These are phyloP conservation scores for Cynopterus brachyotis DNA, from an alignment of 2,113 vertebrate genomes.

Conservation along the genomic window DNA sequence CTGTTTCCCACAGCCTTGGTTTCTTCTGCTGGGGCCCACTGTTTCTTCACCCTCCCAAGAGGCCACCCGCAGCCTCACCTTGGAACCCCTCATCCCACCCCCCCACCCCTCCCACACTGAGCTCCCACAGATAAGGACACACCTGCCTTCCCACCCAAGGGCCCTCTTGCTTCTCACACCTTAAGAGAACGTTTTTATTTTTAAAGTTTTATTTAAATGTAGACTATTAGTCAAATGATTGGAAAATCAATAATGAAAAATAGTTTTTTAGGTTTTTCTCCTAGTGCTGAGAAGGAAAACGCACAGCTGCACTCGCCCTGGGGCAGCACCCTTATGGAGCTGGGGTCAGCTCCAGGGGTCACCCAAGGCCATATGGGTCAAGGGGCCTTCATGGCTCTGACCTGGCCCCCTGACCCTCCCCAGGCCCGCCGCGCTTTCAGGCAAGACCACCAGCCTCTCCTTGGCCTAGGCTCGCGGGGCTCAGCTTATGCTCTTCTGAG, in stretches of 20 bases:
- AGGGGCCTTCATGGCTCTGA: no score
- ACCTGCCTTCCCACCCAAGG: not conserved
- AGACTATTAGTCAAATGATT: constrained; percentile 73
- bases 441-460: not conserved
- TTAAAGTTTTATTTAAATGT: constrained; percentile 78
- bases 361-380: not conserved
- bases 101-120: no score
- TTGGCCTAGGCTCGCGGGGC: not conserved
- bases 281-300: constrained; percentile 4
- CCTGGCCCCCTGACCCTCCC: not conserved
- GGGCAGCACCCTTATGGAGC: not conserved
- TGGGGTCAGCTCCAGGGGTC: not conserved
- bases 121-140: not conserved
- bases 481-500: constrained; percentile 54
- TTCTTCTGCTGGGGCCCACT: not conserved
- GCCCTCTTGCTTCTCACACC: not conserved
- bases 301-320: constrained; percentile 28
- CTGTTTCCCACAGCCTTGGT: not conserved
- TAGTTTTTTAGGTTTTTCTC: constrained; percentile 71
- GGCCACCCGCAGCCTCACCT: not conserved
- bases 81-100: not conserved
- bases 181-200: not conserved
- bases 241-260: constrained; percentile 81
- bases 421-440: accelerated
- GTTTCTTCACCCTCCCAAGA: not conserved